These are phyloP conservation scores for Clavelina lepadiformis DNA, from an alignment of 23 tunicate species.

Conservation along the genomic window DNA sequence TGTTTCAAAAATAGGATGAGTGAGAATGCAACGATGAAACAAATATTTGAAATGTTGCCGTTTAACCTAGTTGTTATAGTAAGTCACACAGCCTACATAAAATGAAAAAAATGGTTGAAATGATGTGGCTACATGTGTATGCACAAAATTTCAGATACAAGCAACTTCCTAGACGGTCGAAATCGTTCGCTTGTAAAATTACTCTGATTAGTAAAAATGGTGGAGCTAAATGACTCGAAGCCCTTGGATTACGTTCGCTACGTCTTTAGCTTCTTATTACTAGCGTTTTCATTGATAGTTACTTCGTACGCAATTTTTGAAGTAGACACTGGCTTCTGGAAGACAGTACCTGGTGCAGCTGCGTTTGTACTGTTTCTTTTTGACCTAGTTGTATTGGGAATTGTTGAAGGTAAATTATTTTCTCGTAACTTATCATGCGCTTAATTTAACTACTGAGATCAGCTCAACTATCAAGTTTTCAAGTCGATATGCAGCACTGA, in stretches of 20 bases:
- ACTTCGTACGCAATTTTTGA: slow-evolving; percentile 54
- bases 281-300: slow-evolving; percentile 31
- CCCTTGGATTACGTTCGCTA: slow-evolving; percentile 45
- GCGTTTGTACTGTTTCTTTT: slow-evolving; percentile 43
- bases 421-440: neutral
- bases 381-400: slow-evolving; percentile 47
- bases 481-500: neutral
- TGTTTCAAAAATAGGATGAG: too few relatives aligned
- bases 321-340: slow-evolving; percentile 61
- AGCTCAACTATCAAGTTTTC: too few relatives aligned
- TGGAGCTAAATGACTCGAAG: slow-evolving; percentile 37
- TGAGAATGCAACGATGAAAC: too few relatives aligned
- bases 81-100: too few relatives aligned
- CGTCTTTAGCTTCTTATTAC: slow-evolving; percentile 36
- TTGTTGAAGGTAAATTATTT: slow-evolving; percentile 52
- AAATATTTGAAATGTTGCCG: too few relatives aligned
- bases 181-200: too few relatives aligned
- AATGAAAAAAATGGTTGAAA: too few relatives aligned
- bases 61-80: too few relatives aligned
- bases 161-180: too few relatives aligned
- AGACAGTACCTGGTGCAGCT: slow-evolving; percentile 47
- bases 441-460: too few relatives aligned
- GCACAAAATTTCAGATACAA: too few relatives aligned
- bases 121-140: too few relatives aligned
- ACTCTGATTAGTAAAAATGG: slow-evolving; percentile 51